A percentile compares a stretch with the other conserved stretches of the same genome.
Conservation (phyloP, 2,888 invertebrate genomes). For the Rhagium mordax region DNA sequence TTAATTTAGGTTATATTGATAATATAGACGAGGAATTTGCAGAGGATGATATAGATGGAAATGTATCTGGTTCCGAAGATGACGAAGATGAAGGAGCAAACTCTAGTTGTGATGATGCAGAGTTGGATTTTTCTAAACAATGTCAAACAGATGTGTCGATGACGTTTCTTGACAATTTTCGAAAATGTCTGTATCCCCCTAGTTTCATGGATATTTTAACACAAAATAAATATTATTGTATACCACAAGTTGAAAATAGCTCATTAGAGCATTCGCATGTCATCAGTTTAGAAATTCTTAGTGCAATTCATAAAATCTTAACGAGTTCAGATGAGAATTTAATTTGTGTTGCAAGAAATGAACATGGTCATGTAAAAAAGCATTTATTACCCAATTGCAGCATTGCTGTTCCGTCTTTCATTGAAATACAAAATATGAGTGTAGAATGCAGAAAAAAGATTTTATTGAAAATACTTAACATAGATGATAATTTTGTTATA, state of each 20-base stretch:
- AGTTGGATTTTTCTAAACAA: constrained; percentile 35
- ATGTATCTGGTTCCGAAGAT: constrained; percentile 25
- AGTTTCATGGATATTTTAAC: constrained; percentile 80
- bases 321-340: constrained; percentile 53
- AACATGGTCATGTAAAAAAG: constrained; percentile 51
- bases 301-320: constrained; percentile 72
- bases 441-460: constrained; percentile 59
- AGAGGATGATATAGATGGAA: constrained; percentile 12
- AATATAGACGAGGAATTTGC: constrained; percentile 23
- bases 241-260: constrained; percentile 83
- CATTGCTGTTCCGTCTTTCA: constrained; percentile 63
- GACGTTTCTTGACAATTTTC: constrained; percentile 79
- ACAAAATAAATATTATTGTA: constrained; percentile 77
- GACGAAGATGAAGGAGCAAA: constrained; percentile 35
- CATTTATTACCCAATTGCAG: constrained; percentile 45
- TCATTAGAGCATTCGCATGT: constrained; percentile 74
- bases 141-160: constrained; percentile 69
- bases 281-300: constrained; percentile 76
- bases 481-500: constrained; percentile 65
- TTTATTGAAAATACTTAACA: constrained; percentile 64
- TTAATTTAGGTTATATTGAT: constrained; percentile 35
- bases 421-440: constrained; percentile 61
- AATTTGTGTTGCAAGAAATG: constrained; percentile 62
- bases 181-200: constrained; percentile 76
- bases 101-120: constrained; percentile 53